Evolutionary conservation across 2,113 vertebrate species (phyloP).

Genomic region (Epinephelus moara): DNA sequence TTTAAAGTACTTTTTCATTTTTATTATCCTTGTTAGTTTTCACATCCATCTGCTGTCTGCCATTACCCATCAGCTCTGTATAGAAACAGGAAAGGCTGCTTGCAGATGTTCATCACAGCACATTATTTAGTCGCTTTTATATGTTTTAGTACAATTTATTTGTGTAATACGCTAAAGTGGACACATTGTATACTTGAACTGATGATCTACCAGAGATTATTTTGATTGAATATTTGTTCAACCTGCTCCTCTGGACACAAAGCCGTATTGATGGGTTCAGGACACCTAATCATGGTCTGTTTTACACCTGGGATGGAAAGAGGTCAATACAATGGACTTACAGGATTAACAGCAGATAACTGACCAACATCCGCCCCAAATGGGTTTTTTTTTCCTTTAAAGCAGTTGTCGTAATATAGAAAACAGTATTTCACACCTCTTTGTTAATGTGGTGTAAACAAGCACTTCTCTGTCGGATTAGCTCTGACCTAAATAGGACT

Average conservation of each 20-base stretch:
- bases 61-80: too few relatives aligned
- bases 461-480: not conserved
- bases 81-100: too few relatives aligned
- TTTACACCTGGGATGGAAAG: not conserved
- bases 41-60: too few relatives aligned
- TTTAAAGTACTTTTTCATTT: too few relatives aligned
- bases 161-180: too few relatives aligned
- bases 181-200: too few relatives aligned
- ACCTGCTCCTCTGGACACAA: not conserved
- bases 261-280: not conserved
- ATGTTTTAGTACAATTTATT: too few relatives aligned
- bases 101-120: too few relatives aligned
- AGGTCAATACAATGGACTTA: not conserved
- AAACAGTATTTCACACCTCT: not conserved
- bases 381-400: not conserved
- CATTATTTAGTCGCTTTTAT: too few relatives aligned
- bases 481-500: slow-evolving; percentile 16
- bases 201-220: too few relatives aligned
- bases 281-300: not conserved
- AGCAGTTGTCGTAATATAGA: not conserved
- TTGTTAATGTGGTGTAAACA: slow-evolving; percentile 5
- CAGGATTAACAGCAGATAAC: slow-evolving; percentile 21
- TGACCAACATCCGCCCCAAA: not conserved
- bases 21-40: too few relatives aligned
- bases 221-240: not conserved